phyloP scores from a whole-genome alignment of 2,888 invertebrate species.

The Ecdyonurus torrentis region DNA sequence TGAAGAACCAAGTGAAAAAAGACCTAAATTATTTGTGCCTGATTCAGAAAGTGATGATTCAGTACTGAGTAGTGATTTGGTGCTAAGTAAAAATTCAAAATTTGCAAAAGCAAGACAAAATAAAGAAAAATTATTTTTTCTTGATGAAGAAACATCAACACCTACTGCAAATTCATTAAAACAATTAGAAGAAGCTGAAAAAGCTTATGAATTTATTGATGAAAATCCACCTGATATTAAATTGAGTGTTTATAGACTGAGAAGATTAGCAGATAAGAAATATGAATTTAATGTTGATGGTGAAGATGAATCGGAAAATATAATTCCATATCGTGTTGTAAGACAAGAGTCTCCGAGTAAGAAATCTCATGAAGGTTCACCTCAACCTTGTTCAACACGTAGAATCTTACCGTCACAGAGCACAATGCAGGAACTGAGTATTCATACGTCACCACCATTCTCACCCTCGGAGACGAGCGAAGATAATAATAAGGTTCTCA shows the following conservation, averaged over 20 bases:
- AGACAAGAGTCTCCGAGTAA: background rate
- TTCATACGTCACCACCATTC: background rate
- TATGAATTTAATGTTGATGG: slow-evolving; percentile 71
- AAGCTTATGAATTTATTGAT: slow-evolving; percentile 73
- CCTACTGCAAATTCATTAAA: background rate
- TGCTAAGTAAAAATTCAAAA: too few species aligned
- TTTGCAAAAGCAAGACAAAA: background rate
- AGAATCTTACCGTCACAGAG: background rate
- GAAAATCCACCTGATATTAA: slow-evolving; percentile 35
- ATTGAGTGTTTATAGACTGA: slow-evolving; percentile 67
- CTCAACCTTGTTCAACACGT: background rate
- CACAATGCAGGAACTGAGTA: background rate
- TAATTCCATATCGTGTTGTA: slow-evolving; percentile 27
- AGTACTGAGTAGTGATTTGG: background rate
- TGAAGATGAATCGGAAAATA: slow-evolving; percentile 40
- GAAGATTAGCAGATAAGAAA: slow-evolving; percentile 76
- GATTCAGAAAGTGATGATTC: slow-evolving; percentile 2
- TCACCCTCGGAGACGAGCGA: background rate
- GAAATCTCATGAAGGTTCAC: background rate
- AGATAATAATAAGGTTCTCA: slow-evolving; percentile 14
- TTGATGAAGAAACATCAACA: background rate
- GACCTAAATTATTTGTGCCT: too few species aligned
- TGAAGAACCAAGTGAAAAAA: background rate
- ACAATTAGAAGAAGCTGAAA: slow-evolving; percentile 35
- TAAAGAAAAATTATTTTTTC: background rate